These are phyloP conservation scores for Gopherus evgoodei DNA, from an alignment of 2,113 vertebrate genomes.

Conservation along the genomic window DNA sequence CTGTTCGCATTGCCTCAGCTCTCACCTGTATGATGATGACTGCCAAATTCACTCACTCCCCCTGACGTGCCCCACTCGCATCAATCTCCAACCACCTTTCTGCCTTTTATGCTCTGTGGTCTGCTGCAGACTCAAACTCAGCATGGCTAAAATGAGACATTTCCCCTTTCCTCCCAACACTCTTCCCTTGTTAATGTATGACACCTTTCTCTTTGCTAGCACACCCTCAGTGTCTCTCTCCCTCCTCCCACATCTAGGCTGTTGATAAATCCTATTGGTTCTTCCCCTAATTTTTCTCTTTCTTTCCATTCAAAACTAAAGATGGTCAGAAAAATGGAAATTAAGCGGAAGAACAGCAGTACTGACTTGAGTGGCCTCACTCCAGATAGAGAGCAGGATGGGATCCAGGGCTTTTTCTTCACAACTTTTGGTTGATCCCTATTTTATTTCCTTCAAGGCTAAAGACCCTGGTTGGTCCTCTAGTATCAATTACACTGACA, in stretches of 20 bases:
- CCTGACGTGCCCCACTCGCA: neutral
- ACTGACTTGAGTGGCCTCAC: neutral
- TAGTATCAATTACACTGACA: neutral
- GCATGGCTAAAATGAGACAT: neutral
- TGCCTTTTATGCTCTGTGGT: neutral
- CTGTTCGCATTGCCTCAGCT: neutral
- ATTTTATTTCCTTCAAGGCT: neutral
- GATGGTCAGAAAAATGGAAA: neutral
- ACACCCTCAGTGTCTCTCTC: neutral
- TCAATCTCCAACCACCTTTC: accelerated
- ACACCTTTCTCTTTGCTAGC: neutral
- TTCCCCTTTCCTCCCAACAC: neutral
- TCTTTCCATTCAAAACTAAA: neutral
- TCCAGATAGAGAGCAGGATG: neutral
- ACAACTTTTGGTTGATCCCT: neutral
- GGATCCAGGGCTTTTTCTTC: neutral
- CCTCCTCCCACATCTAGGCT: neutral
- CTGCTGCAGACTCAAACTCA: neutral
- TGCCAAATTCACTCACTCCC: accelerated
- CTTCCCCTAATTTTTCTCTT: neutral
- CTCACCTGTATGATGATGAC: accelerated
- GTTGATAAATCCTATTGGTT: neutral
- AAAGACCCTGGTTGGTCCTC: neutral
- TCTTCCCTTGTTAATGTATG: neutral
- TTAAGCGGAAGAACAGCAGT: neutral